phyloP scores from a whole-genome alignment of 2,113 vertebrate genomes.

The Nematolebias whitei region DNA sequence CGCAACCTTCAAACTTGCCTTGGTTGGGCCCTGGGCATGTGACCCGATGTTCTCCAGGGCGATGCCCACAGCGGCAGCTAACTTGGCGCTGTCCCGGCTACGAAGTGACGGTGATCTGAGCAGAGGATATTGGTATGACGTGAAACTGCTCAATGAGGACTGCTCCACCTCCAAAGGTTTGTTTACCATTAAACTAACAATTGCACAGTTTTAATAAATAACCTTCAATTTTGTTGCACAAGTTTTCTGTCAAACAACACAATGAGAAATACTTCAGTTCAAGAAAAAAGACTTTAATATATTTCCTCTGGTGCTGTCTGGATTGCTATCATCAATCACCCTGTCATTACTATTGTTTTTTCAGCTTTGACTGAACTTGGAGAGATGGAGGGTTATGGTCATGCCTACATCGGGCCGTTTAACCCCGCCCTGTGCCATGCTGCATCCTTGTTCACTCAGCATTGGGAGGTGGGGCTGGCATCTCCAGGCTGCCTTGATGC shows the following conservation, averaged over 20 bases:
- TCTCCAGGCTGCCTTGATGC: constrained; percentile 66
- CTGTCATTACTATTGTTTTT: background rate
- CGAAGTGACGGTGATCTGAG: constrained; percentile 66
- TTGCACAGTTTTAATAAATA: background rate
- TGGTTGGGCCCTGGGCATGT: constrained; percentile 87
- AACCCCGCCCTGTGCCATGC: constrained; percentile 68
- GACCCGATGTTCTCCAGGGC: constrained; percentile 84
- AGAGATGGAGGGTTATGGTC: constrained; percentile 71
- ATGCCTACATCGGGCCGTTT: constrained; percentile 72
- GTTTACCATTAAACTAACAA: background rate
- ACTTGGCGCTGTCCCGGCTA: constrained; percentile 80
- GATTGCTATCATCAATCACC: too few relatives aligned
- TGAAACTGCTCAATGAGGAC: constrained; percentile 66
- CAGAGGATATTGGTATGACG: constrained; percentile 80
- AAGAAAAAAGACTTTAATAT: too few relatives aligned
- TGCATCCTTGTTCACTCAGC: constrained; percentile 65
- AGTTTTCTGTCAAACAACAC: background rate
- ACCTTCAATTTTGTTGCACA: background rate
- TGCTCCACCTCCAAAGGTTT: constrained; percentile 69
- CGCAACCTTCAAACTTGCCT: constrained; percentile 81
- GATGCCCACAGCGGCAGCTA: constrained; percentile 77
- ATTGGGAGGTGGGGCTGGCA: constrained; percentile 72
- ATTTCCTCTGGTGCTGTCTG: too few relatives aligned
- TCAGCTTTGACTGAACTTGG: constrained; percentile 57
- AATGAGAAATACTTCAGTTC: too few relatives aligned